Conservation (phyloP, 2,888 invertebrate genomes). For the Lomographa bimaculata region DNA sequence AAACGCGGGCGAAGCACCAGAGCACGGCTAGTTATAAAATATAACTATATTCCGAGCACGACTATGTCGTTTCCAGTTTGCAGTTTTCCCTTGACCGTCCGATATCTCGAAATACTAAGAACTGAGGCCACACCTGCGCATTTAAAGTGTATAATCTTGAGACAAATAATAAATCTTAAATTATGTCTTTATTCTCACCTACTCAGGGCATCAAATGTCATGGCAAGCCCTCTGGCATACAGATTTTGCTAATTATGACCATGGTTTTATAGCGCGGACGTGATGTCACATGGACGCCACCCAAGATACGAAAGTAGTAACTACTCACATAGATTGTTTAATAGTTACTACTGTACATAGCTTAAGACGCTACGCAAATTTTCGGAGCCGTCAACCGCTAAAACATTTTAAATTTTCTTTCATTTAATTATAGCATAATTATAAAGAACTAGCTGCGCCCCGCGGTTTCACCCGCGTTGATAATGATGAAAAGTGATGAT, state of each 20-base stretch:
- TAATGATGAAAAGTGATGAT: too few species aligned
- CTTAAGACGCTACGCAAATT: too few species aligned
- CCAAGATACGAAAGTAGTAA: too few species aligned
- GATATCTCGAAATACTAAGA: constrained; percentile 13
- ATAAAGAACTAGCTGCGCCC: too few species aligned
- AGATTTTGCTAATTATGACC: constrained; percentile 17
- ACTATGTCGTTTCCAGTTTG: constrained; percentile 8
- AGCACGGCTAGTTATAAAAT: too few species aligned
- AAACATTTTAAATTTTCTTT: too few species aligned
- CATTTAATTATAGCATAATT: too few species aligned
- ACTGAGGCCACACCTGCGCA: constrained; percentile 9
- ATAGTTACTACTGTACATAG: too few species aligned
- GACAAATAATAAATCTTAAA: constrained; percentile 4
- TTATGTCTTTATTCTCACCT: constrained; percentile 8
- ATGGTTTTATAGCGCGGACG: constrained; percentile 8
- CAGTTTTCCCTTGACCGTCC: constrained; percentile 18
- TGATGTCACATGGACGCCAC: constrained; percentile 22
- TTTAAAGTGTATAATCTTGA: not conserved
- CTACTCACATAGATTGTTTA: too few species aligned
- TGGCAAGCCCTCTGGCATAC: constrained; percentile 6
- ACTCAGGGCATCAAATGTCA: constrained; percentile 8
- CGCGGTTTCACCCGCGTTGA: too few species aligned
- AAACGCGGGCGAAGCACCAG: too few species aligned
- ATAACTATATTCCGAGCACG: constrained; percentile 10
- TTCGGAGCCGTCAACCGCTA: too few species aligned